Evolutionary conservation across 2,888 invertebrate species (phyloP).

Genomic region (Malthinus seriepunctatus): DNA sequence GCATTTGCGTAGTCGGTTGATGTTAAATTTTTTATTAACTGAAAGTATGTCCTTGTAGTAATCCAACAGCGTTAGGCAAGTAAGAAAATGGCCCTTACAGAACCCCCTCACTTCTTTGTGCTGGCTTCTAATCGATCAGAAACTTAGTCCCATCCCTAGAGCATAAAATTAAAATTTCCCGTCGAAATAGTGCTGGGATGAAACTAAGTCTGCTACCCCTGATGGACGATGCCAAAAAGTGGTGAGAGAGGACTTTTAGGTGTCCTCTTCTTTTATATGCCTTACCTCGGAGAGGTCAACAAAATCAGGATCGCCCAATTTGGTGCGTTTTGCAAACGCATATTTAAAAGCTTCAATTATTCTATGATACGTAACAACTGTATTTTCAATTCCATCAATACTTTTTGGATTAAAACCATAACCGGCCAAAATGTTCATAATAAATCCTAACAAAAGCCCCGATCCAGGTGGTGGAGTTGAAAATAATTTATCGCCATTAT

Average conservation of each 20-base stretch:
- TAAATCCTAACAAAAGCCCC: conserved; percentile 78
- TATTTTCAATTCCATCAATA: conserved; percentile 59
- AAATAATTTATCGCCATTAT: conserved; percentile 70
- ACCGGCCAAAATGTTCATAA: conserved; percentile 78
- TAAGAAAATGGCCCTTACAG: too few species aligned
- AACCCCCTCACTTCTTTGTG: too few species aligned
- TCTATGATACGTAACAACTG: conserved; percentile 76
- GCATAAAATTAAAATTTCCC: too few species aligned
- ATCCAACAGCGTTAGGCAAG: not conserved
- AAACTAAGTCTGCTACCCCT: too few species aligned
- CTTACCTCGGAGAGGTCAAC: conserved; percentile 70
- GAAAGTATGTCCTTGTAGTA: conserved; percentile 32
- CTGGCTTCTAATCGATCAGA: too few species aligned
- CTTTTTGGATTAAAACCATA: conserved; percentile 63
- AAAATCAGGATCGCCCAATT: conserved; percentile 81
- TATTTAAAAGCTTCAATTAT: conserved; percentile 91
- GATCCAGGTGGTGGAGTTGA: conserved; percentile 86
- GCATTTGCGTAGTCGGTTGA: conserved; percentile 62
- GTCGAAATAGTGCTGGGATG: too few species aligned
- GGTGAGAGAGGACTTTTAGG: too few species aligned
- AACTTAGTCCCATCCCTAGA: too few species aligned
- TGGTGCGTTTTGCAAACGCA: conserved; percentile 84
- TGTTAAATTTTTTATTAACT: conserved; percentile 66
- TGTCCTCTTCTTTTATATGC: too few species aligned
- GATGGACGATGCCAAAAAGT: too few species aligned